Conservation (phyloP, 2,888 invertebrate species). For the Drosophila greeni region DNA sequence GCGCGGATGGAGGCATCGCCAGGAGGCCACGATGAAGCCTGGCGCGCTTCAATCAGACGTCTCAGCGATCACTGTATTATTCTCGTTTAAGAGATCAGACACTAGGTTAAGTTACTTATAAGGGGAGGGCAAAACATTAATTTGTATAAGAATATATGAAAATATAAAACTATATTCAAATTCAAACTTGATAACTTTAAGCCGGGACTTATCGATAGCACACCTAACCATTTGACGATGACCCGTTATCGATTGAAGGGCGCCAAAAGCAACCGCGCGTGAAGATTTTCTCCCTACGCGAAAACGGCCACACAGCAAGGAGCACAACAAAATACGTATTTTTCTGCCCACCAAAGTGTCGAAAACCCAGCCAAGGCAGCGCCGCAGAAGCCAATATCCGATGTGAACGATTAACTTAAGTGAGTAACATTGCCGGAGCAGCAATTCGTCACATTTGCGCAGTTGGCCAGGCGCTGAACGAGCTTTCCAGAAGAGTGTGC, state of each 20-base stretch:
- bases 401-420: constrained; percentile 32
- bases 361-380: constrained; percentile 8
- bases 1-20: constrained; percentile 68
- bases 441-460: constrained; percentile 21
- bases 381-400: constrained; percentile 11
- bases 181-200: not conserved
- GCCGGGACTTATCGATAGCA: not conserved
- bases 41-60: not conserved
- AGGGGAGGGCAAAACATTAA: constrained; percentile 11
- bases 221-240: not conserved
- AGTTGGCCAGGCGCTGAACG: constrained; percentile 31
- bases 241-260: not conserved
- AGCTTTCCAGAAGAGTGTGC: constrained; percentile 12
- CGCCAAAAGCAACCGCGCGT: not conserved
- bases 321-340: constrained; percentile 16
- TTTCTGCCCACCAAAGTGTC: constrained; percentile 23
- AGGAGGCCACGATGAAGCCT: constrained; percentile 45
- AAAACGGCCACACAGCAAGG: constrained; percentile 13
- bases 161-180: not conserved
- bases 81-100: constrained; percentile 13
- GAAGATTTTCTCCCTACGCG: not conserved
- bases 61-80: constrained; percentile 39
- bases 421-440: constrained; percentile 24
- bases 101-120: constrained; percentile 9
- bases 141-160: not conserved